Percentiles rank a stretch among this genome's conserved stretches.
Conservation (phyloP, 2,113 vertebrate genomes). For the Leucosticte australis region DNA sequence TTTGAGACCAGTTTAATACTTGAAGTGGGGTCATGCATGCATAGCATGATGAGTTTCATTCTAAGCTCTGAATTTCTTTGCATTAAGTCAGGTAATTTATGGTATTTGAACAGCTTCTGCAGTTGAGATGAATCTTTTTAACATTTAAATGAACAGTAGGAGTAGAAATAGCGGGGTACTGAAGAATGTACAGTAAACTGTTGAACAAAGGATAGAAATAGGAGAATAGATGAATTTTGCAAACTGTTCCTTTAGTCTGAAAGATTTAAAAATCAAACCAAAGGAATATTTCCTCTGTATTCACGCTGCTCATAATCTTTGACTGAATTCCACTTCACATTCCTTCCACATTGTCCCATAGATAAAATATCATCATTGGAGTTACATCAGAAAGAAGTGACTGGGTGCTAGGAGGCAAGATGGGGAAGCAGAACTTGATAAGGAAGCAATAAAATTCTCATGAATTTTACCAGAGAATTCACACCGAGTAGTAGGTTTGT, state of each 20-base stretch:
- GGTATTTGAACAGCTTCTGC: slow-evolving; percentile 5
- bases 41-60: slow-evolving; percentile 30
- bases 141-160: slow-evolving; percentile 29
- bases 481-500: neutral
- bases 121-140: slow-evolving; percentile 35
- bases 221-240: neutral
- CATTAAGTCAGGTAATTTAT: slow-evolving; percentile 30
- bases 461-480: neutral
- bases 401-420: neutral
- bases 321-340: neutral
- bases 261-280: neutral
- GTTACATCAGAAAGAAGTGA: neutral
- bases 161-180: neutral
- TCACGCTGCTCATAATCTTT: neutral
- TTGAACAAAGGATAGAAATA: neutral
- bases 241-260: neutral
- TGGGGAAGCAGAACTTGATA: neutral
- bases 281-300: neutral
- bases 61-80: slow-evolving; percentile 31
- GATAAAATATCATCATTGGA: neutral
- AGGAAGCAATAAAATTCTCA: neutral
- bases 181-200: slow-evolving; percentile 8
- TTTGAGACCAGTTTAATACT: slow-evolving; percentile 46
- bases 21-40: slow-evolving; percentile 29
- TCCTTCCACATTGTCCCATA: neutral